These are phyloP conservation scores for Trichopoda pennipes DNA, from an alignment of 2,888 invertebrate genomes.

Conservation along the genomic window DNA sequence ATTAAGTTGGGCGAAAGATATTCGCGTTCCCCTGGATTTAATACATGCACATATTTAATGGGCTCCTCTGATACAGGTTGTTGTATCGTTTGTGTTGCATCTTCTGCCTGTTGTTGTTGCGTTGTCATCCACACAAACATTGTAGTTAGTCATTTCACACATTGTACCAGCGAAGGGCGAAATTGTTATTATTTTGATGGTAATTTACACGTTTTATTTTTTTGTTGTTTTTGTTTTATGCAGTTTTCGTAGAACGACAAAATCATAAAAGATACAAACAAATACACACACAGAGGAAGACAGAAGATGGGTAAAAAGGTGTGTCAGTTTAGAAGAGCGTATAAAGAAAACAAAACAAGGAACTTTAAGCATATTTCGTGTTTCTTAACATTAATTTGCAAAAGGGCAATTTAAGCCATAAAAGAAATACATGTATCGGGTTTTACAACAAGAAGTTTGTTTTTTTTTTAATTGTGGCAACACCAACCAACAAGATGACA, in stretches of 20 bases:
- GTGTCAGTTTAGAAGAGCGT: slow-evolving; percentile 20
- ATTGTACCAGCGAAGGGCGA: background rate
- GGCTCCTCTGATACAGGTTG: slow-evolving; percentile 74
- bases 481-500: no score
- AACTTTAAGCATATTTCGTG: slow-evolving; percentile 32
- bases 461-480: no score
- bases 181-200: slow-evolving; percentile 1
- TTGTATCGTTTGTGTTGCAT: slow-evolving; percentile 45
- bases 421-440: no score
- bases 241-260: slow-evolving; percentile 1
- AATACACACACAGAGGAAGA: slow-evolving; percentile 26
- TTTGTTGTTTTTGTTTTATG: background rate
- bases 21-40: slow-evolving; percentile 80
- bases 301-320: slow-evolving; percentile 1
- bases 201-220: slow-evolving; percentile 10
- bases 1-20: slow-evolving; percentile 79
- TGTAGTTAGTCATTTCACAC: no score
- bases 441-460: no score
- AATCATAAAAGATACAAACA: slow-evolving; percentile 5
- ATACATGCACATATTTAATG: slow-evolving; percentile 75
- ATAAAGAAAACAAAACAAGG: slow-evolving; percentile 57
- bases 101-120: slow-evolving; percentile 37
- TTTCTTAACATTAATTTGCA: slow-evolving; percentile 29
- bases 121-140: background rate
- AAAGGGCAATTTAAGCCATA: slow-evolving; percentile 40